phyloP scores from a whole-genome alignment of 2,888 invertebrate genomes.

The Eustalomyia histrio region DNA sequence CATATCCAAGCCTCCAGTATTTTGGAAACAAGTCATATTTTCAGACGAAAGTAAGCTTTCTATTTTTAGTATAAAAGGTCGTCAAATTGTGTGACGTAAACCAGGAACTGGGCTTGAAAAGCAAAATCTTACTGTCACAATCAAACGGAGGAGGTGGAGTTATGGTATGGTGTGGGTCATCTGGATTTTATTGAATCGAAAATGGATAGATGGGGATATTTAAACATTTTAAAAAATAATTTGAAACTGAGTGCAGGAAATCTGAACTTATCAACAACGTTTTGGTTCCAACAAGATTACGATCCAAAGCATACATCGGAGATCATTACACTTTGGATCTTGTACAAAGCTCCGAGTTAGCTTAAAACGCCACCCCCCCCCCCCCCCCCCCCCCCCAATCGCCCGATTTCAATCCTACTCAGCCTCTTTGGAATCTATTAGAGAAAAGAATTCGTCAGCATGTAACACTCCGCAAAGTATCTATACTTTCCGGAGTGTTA shows the following conservation, averaged over 20 bases:
- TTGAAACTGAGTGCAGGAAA: no score
- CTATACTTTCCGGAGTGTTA: no score
- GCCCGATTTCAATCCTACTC: no score
- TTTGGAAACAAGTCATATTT: conserved; percentile 20
- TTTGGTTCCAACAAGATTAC: conserved; percentile 20
- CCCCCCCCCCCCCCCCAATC: no score
- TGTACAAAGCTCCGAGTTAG: neutral
- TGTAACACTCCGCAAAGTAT: no score
- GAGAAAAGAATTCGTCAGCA: no score
- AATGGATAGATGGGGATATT: conserved; percentile 5
- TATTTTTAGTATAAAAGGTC: conserved; percentile 23
- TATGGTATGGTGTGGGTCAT: conserved; percentile 25
- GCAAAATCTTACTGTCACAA: conserved; percentile 40
- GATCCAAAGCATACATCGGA: no score
- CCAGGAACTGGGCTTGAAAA: conserved; percentile 44
- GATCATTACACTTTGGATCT: no score
- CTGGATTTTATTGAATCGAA: conserved; percentile 22
- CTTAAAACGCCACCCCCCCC: neutral
- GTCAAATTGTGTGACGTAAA: conserved; percentile 26
- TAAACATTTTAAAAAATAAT: no score
- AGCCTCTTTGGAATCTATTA: no score
- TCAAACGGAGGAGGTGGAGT: conserved; percentile 26
- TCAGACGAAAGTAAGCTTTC: no score
- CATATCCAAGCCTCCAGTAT: conserved; percentile 35
- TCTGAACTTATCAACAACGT: no score